Conservation (phyloP, 1,140 invertebrate species). For the Drosophila miranda region DNA sequence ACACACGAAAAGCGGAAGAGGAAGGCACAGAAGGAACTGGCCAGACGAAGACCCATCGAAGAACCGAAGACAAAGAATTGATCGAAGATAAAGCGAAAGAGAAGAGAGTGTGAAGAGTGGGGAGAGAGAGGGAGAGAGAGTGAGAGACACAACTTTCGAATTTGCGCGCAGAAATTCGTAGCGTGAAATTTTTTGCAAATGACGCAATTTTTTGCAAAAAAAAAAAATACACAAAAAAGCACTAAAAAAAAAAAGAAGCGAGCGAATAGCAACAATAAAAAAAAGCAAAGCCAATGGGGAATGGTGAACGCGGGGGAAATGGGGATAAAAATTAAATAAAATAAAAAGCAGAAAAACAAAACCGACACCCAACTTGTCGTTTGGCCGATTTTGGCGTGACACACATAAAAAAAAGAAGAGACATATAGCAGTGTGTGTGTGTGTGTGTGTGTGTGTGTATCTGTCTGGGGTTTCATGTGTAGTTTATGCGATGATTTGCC, state of each 20-base stretch:
- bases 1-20: slow-evolving; percentile 4
- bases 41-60: neutral
- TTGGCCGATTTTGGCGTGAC: slow-evolving; percentile 53
- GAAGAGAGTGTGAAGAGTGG: slow-evolving; percentile 8
- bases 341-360: slow-evolving; percentile 26
- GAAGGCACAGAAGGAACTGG: too few relatives aligned
- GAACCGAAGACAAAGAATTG: slow-evolving; percentile 11
- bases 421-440: neutral
- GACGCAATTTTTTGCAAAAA: slow-evolving; percentile 61
- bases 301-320: too few relatives aligned
- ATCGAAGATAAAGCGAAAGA: slow-evolving; percentile 13
- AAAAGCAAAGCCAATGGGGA: slow-evolving; percentile 5
- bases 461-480: slow-evolving; percentile 8
- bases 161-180: slow-evolving; percentile 33
- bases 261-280: slow-evolving; percentile 16
- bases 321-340: slow-evolving; percentile 12
- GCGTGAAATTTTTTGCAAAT: slow-evolving; percentile 69
- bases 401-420: slow-evolving; percentile 32
- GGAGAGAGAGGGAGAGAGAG: neutral
- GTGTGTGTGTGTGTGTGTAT: slow-evolving; percentile 1
- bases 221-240: slow-evolving; percentile 26
- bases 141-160: slow-evolving; percentile 4
- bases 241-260: slow-evolving; percentile 25
- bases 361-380: slow-evolving; percentile 50
- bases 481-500: slow-evolving; percentile 19